phyloP scores from a whole-genome alignment of 2,888 invertebrate genomes.

The Eupithecia pulchellata region DNA sequence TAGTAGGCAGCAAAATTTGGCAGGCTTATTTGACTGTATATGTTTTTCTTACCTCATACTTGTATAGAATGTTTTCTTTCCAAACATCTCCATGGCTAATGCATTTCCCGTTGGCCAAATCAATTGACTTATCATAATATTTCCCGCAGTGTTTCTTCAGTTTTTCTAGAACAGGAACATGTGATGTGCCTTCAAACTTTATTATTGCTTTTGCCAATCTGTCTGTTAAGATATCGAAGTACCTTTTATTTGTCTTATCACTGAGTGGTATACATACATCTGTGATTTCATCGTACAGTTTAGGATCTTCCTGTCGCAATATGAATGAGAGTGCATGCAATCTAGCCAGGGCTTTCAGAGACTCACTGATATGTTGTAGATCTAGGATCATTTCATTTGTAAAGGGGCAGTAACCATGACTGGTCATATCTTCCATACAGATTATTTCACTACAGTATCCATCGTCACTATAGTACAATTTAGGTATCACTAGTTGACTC shows the following conservation, averaged over 20 bases:
- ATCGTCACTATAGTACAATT: conserved; percentile 63
- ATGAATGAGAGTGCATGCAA: conserved; percentile 75
- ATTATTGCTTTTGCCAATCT: conserved; percentile 67
- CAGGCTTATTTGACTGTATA: not conserved
- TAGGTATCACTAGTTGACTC: conserved; percentile 58
- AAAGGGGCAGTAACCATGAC: conserved; percentile 62
- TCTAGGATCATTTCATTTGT: conserved; percentile 62
- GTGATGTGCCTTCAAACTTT: conserved; percentile 60
- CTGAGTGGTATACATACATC: conserved; percentile 65
- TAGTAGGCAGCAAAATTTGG: not conserved
- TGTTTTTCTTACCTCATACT: conserved; percentile 64
- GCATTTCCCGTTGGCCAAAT: conserved; percentile 57
- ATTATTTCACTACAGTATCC: conserved; percentile 71
- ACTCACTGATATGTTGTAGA: conserved; percentile 61
- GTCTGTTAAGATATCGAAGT: conserved; percentile 66
- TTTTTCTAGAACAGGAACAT: conserved; percentile 56
- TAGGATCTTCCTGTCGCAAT: conserved; percentile 52
- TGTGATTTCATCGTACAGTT: conserved; percentile 56
- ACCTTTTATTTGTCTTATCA: conserved; percentile 63
- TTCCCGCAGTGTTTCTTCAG: conserved; percentile 58
- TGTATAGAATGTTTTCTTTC: conserved; percentile 78
- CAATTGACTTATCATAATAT: conserved; percentile 54
- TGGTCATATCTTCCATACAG: conserved; percentile 70
- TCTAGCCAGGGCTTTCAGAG: conserved; percentile 66
- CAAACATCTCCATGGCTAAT: conserved; percentile 80